These are phyloP conservation scores for Xiphophorus hellerii DNA, from an alignment of 2,113 vertebrate species.

Conservation along the genomic window DNA sequence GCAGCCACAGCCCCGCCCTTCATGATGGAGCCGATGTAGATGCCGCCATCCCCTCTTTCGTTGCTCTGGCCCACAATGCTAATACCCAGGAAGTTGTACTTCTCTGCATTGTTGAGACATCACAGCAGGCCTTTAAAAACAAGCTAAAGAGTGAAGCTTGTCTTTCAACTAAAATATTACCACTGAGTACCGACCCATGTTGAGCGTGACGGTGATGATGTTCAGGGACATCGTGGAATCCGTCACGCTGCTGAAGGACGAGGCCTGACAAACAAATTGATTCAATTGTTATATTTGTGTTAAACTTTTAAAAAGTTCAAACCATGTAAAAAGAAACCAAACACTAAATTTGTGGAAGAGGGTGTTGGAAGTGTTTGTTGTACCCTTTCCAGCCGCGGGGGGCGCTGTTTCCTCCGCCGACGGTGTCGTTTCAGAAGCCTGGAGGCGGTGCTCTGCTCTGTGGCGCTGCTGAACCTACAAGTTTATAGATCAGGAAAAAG, in stretches of 20 bases:
- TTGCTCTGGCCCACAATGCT: slow-evolving; percentile 94
- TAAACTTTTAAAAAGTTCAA: not conserved
- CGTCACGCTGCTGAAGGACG: slow-evolving; percentile 91
- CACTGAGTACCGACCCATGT: slow-evolving; percentile 85
- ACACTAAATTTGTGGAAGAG: not conserved
- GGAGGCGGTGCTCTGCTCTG: slow-evolving; percentile 89
- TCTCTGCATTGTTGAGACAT: slow-evolving; percentile 77
- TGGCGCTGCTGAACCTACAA: slow-evolving; percentile 89
- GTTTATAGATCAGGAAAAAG: not conserved
- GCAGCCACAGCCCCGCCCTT: slow-evolving; percentile 92
- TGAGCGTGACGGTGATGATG: slow-evolving; percentile 91
- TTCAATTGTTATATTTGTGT: not conserved
- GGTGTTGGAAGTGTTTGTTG: not conserved
- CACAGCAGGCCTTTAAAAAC: not conserved
- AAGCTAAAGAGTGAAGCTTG: too few relatives aligned
- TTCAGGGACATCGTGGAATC: slow-evolving; percentile 94
- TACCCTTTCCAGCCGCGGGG: slow-evolving; percentile 87
- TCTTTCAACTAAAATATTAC: not conserved
- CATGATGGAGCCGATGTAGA: slow-evolving; percentile 95
- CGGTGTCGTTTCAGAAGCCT: slow-evolving; percentile 89
- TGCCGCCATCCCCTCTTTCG: slow-evolving; percentile 89
- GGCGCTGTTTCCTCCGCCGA: slow-evolving; percentile 88
- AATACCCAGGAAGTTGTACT: slow-evolving; percentile 93
- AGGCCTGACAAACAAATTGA: slow-evolving; percentile 71
- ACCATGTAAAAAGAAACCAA: not conserved